These are phyloP conservation scores for Podarcis raffonei DNA, from an alignment of 2,113 vertebrate species.

Conservation along the genomic window DNA sequence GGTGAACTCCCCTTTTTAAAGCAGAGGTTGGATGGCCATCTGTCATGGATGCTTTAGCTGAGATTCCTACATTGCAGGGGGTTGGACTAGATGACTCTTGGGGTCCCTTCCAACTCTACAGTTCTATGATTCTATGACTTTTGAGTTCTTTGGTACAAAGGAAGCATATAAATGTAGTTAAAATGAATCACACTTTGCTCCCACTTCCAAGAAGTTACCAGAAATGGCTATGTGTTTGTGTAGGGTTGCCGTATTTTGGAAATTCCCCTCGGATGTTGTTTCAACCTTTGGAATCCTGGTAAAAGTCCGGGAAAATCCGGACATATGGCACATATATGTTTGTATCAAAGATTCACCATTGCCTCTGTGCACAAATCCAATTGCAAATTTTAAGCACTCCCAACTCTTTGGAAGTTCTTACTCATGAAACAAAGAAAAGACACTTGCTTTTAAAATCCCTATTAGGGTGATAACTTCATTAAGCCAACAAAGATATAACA, in stretches of 20 bases:
- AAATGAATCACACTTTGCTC: background rate
- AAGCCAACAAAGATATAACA: background rate
- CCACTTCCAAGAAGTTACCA: background rate
- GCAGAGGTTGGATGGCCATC: too few relatives aligned
- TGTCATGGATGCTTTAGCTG: too few relatives aligned
- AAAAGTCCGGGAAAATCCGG: too few relatives aligned
- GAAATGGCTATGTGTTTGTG: background rate
- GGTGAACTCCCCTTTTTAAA: too few relatives aligned
- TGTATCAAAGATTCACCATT: background rate
- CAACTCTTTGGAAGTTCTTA: background rate
- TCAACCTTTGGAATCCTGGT: too few relatives aligned
- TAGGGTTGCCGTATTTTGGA: background rate
- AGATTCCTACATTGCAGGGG: too few relatives aligned
- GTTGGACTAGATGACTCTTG: too few relatives aligned
- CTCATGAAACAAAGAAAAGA: background rate
- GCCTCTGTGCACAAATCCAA: background rate
- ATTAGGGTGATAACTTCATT: background rate
- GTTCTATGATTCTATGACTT: too few relatives aligned
- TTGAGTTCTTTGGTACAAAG: background rate
- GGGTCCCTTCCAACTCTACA: too few relatives aligned
- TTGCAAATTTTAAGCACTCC: background rate
- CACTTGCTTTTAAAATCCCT: background rate
- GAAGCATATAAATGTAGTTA: background rate
- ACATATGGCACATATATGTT: background rate
- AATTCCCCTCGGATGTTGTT: too few relatives aligned